Base-by-base conservation (phyloP, 2,888 invertebrate genomes). In the Acanthosepion lycidas region DNA sequence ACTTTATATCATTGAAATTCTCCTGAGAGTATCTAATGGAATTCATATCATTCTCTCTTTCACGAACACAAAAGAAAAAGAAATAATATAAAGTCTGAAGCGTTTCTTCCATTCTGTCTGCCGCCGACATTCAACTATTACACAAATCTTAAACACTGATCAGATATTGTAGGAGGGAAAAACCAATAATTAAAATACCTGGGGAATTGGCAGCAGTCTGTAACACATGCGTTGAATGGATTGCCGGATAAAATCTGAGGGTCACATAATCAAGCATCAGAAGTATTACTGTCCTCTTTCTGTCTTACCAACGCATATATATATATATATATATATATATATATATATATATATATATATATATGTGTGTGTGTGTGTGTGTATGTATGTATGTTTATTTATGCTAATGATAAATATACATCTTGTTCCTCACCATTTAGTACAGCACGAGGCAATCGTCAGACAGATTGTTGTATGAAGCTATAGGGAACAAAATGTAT, bases 111-210 rank as follows among this genome's bases (percentile, higher is more conserved):
- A 33, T 78, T 78, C n/a, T 78, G 78, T 33, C n/a, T 78, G 78
- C 33, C 78, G 78, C 33, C 78, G n/a, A 78, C n/a, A 78, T 78
- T 78, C 78, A 78, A 78, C 78, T n/a, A 78, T 78, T 78, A n/a
- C n/a, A 78, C 78, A 78, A n/a, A 78, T 78, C 78, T 78, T 33
- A 78, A 78, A 78, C 12, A 78, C n/a, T 33, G 78, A 78, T 78
- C 78, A 78, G 78, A 78, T 33, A 78, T 78, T 33, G n/a, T 78
- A 15, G n/a, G 78, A 33, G 78, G n/a, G 78, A 15, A n/a, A n/a
- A 78, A n/a, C n/a, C 78, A n/a, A n/a, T 78, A 78, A 78, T 78
- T 78, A 18, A 8, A 78, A n/a, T n/a, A n/a, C 78, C n/a, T 78
- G n/a, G 78, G 78, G 78, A 78, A 78, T 78, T n/a, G 64, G 78